Conservation (phyloP, 2,888 invertebrate genomes). For the Gortyna flavago region DNA sequence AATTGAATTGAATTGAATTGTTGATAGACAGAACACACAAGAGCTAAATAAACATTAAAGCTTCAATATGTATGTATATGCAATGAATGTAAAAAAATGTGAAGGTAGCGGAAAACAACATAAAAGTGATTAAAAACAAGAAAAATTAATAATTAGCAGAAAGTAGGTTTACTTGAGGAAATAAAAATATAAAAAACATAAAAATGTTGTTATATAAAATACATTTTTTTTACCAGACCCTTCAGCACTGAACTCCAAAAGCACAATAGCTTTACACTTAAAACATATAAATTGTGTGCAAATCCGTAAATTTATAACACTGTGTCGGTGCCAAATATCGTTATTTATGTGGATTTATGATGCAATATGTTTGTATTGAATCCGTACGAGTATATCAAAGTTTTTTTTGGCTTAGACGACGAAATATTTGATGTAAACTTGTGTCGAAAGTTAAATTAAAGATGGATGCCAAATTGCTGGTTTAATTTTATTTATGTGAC, state of each 20-base stretch:
- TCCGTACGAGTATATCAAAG: conserved; percentile 52
- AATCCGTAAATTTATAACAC: conserved; percentile 69
- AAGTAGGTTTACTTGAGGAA: neutral
- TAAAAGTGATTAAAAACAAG: neutral
- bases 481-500: conserved; percentile 39
- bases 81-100: neutral
- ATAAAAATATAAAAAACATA: neutral
- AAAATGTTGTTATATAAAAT: too few relatives aligned
- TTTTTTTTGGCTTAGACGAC: conserved; percentile 64
- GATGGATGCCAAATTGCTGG: conserved; percentile 53
- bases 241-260: conserved; percentile 50
- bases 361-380: conserved; percentile 68
- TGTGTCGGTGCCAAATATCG: conserved; percentile 68
- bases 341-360: conserved; percentile 70
- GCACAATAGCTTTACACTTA: conserved; percentile 53
- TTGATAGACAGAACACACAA: neutral
- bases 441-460: conserved; percentile 56
- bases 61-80: too few relatives aligned
- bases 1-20: too few relatives aligned
- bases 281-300: conserved; percentile 67
- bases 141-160: neutral
- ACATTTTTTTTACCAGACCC: neutral
- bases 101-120: neutral
- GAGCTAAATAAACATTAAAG: neutral
- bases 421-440: conserved; percentile 53